Evolutionary conservation across 2,113 vertebrate genomes (phyloP).

Genomic region (Cavia aperea): DNA sequence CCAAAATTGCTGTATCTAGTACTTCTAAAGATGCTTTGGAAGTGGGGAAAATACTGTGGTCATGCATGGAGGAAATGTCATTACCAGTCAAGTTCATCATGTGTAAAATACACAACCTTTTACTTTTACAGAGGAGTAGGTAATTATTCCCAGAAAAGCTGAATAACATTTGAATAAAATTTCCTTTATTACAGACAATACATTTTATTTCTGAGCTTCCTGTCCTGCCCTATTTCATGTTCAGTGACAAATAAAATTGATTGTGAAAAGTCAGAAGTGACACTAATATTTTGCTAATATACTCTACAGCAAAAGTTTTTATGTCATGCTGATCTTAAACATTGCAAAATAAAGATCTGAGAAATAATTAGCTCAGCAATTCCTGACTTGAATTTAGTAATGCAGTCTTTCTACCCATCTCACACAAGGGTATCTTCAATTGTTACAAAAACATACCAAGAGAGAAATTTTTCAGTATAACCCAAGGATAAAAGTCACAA

Average conservation of each 20-base stretch:
- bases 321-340: conserved; percentile 46
- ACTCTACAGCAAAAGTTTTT: conserved; percentile 41
- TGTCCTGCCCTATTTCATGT: not conserved
- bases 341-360: conserved; percentile 38
- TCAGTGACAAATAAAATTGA: not conserved
- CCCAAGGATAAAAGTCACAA: not conserved
- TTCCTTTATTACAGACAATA: conserved; percentile 12
- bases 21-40: not conserved
- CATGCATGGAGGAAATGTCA: not conserved
- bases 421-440: conserved; percentile 22
- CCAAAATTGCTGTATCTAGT: not conserved
- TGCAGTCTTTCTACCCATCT: conserved; percentile 25
- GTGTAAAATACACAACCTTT: not conserved
- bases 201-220: conserved; percentile 28
- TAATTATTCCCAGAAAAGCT: conserved; percentile 21
- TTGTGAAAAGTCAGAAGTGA: conserved; percentile 9
- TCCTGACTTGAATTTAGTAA: conserved; percentile 44
- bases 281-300: conserved; percentile 38
- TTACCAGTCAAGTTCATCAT: not conserved
- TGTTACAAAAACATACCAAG: conserved; percentile 32
- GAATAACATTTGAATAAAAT: not conserved
- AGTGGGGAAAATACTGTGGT: not conserved
- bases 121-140: not conserved
- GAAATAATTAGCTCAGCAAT: conserved; percentile 56
- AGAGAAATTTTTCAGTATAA: conserved; percentile 44